These are phyloP conservation scores for Melanocharis versteri DNA, from an alignment of 2,113 vertebrate species.

Conservation along the genomic window DNA sequence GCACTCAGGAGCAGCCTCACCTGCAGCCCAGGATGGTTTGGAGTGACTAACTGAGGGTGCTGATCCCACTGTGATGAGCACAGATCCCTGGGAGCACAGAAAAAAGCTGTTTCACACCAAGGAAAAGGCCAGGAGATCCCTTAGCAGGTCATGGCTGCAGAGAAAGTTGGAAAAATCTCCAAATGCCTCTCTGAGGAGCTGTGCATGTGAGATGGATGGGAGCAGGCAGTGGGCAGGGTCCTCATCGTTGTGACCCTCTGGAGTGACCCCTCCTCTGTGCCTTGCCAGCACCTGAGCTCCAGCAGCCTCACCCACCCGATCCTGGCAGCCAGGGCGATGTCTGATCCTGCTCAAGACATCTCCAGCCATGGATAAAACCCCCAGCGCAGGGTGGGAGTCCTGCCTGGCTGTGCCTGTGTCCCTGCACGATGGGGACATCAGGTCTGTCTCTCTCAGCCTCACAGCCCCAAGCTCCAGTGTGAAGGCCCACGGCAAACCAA, in stretches of 20 bases:
- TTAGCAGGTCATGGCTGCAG: not conserved
- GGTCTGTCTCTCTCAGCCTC: not conserved
- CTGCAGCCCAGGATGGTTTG: not conserved
- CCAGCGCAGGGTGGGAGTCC: not conserved
- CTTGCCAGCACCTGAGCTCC: not conserved
- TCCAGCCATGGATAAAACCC: not conserved
- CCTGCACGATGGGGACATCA: not conserved
- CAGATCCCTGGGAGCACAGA: not conserved
- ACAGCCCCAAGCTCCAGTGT: fast-evolving
- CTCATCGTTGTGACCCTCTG: not conserved
- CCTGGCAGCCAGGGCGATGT: fast-evolving
- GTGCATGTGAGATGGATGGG: fast-evolving
- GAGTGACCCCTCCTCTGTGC: not conserved
- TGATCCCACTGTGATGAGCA: fast-evolving
- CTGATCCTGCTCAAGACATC: not conserved
- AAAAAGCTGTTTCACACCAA: not conserved
- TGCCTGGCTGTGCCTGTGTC: not conserved
- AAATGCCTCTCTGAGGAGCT: fast-evolving
- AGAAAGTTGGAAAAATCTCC: not conserved
- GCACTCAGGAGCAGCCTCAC: not conserved
- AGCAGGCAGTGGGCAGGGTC: not conserved
- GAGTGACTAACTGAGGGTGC: not conserved
- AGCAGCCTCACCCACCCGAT: fast-evolving
- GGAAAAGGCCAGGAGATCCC: not conserved
- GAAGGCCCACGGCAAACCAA: fast-evolving